phyloP scores from a whole-genome alignment of 1,140 invertebrate species.

The Trichoplusia ni region DNA sequence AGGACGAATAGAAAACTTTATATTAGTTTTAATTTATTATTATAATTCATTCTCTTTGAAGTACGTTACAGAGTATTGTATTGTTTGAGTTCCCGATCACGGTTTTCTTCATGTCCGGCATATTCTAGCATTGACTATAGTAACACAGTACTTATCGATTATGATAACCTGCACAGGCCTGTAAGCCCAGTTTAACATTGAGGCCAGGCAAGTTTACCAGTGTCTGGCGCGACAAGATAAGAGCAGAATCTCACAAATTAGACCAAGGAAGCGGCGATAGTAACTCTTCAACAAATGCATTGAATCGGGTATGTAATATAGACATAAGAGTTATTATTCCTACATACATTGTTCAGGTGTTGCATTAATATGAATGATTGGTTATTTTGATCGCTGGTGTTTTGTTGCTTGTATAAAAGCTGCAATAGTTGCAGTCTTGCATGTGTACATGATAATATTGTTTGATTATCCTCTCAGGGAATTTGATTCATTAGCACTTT shows the following conservation, averaged over 20 bases:
- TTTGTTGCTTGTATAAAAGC: no score
- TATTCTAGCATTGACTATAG: neutral
- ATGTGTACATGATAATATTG: no score
- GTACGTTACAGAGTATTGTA: no score
- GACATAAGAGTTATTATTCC: neutral
- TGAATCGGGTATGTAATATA: constrained; percentile 50
- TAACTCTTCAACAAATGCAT: constrained; percentile 39
- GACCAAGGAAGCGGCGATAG: constrained; percentile 34
- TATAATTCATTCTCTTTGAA: no score
- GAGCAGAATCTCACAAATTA: constrained; percentile 25
- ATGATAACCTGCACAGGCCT: constrained; percentile 45
- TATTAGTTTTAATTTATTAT: no score
- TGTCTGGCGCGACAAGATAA: constrained; percentile 38
- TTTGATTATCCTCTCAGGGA: no score
- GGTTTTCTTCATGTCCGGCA: neutral
- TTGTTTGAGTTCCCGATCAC: neutral
- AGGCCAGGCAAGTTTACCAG: constrained; percentile 35
- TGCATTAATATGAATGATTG: neutral
- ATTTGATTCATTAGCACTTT: no score
- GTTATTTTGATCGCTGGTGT: neutral
- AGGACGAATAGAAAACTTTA: no score
- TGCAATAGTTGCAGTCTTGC: no score
- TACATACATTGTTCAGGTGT: neutral
- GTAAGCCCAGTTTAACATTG: constrained; percentile 50
- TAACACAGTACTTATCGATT: neutral